Conservation (phyloP, 2,113 vertebrate species). For the Hippolais icterina region DNA sequence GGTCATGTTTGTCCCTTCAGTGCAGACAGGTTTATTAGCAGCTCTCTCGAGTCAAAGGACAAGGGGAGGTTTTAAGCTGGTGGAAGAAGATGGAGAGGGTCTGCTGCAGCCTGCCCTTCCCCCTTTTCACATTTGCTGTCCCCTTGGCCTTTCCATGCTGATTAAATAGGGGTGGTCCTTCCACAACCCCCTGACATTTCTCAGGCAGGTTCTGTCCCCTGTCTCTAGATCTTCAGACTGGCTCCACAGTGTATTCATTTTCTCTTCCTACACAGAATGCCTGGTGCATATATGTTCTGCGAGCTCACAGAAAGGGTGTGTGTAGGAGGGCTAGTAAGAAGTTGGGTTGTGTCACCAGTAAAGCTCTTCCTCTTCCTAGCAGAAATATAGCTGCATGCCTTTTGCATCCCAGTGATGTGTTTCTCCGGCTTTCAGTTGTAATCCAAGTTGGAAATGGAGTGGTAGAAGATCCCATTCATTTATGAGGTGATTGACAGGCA, state of each 20-base stretch:
- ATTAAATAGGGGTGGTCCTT: not conserved
- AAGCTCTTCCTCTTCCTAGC: constrained; percentile 29
- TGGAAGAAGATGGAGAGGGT: not conserved
- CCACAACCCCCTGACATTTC: not conserved
- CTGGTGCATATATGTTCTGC: constrained; percentile 28
- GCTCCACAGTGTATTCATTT: constrained; percentile 48
- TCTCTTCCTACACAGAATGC: constrained; percentile 53
- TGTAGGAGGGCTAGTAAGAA: not conserved
- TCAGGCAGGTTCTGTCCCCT: not conserved
- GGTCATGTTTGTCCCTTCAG: not conserved
- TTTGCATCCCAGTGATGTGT: constrained; percentile 19
- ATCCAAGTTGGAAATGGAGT: not conserved
- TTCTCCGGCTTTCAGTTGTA: constrained; percentile 42
- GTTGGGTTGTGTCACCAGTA: not conserved
- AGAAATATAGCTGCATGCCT: not conserved
- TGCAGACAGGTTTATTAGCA: not conserved
- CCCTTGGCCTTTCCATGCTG: not conserved
- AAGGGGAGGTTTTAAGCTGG: not conserved
- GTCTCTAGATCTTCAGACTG: not conserved
- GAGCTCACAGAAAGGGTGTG: not conserved
- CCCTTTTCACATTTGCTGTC: not conserved
- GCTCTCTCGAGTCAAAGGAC: not conserved
- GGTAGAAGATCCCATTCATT: constrained; percentile 44
- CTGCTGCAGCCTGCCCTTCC: not conserved
- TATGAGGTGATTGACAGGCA: constrained; percentile 29